These are phyloP conservation scores for Malurus splendens DNA, from an alignment of 2,797 vertebrate species.

Conservation along the genomic window DNA sequence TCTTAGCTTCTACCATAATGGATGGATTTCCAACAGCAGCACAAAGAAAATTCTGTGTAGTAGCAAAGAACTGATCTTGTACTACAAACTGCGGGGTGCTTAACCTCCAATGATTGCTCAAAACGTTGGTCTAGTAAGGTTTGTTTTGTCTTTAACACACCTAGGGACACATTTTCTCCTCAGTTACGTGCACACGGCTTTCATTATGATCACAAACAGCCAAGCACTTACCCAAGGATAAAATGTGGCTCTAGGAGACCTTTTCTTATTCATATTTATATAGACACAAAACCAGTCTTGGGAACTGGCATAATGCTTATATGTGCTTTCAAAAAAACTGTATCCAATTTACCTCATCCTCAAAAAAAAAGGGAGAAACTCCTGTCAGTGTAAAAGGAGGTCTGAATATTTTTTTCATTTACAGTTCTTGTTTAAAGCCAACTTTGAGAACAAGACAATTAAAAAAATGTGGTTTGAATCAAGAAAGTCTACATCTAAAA, in stretches of 20 bases:
- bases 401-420: constrained; percentile 32
- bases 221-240: constrained; percentile 37
- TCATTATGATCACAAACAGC: background rate
- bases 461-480: constrained; percentile 51
- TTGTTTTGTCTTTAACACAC: background rate
- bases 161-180: constrained; percentile 39
- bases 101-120: constrained; percentile 31
- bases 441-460: constrained; percentile 41
- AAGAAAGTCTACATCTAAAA: constrained; percentile 64
- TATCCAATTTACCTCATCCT: constrained; percentile 41
- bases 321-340: constrained; percentile 10
- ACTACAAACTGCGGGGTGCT: constrained; percentile 10
- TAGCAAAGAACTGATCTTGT: background rate
- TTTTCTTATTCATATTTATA: constrained; percentile 44
- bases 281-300: constrained; percentile 12
- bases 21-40: constrained; percentile 45
- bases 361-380: background rate
- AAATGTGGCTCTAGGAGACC: constrained; percentile 43
- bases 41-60: constrained; percentile 15
- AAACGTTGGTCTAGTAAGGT: constrained; percentile 13
- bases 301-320: constrained; percentile 1
- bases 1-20: constrained; percentile 20
- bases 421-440: constrained; percentile 57
- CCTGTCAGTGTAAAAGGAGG: constrained; percentile 22
- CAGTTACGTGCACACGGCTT: background rate